Evolutionary conservation across 1,140 invertebrate genomes (phyloP).

Genomic region (Trichogramma pretiosum): DNA sequence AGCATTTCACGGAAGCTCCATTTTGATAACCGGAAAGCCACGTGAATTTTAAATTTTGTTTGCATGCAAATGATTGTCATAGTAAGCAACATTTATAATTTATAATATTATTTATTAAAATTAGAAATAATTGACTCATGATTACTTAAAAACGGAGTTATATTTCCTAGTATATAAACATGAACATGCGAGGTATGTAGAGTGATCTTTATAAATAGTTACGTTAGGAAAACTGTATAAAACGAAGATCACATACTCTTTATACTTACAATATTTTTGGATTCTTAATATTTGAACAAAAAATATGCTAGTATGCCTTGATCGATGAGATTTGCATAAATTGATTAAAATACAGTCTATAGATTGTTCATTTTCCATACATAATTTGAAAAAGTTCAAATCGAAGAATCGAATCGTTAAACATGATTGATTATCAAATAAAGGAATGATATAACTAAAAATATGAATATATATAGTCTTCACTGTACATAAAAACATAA

Average conservation of each 20-base stretch:
- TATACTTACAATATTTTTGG: constrained; percentile 20
- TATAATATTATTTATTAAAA: neutral
- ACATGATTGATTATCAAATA: constrained; percentile 31
- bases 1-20: too few species aligned
- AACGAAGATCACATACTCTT: constrained; percentile 22
- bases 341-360: constrained; percentile 33
- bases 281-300: too few species aligned
- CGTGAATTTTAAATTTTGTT: too few species aligned
- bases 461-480: constrained; percentile 36
- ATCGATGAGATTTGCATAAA: constrained; percentile 16
- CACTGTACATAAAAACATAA: constrained; percentile 36
- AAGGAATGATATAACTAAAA: constrained; percentile 34
- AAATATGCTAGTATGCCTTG: too few species aligned
- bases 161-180: constrained; percentile 22
- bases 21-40: too few species aligned
- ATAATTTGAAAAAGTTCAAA: too few species aligned
- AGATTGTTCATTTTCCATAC: constrained; percentile 38
- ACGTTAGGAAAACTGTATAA: constrained; percentile 22
- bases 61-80: neutral
- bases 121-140: neutral
- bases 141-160: constrained; percentile 21
- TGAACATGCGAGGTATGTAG: constrained; percentile 22
- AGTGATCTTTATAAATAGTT: constrained; percentile 21
- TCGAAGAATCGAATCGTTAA: too few species aligned
- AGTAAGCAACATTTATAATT: neutral